Conservation (phyloP, 2,888 invertebrate species). For the Drosophila flavopinicola region DNA sequence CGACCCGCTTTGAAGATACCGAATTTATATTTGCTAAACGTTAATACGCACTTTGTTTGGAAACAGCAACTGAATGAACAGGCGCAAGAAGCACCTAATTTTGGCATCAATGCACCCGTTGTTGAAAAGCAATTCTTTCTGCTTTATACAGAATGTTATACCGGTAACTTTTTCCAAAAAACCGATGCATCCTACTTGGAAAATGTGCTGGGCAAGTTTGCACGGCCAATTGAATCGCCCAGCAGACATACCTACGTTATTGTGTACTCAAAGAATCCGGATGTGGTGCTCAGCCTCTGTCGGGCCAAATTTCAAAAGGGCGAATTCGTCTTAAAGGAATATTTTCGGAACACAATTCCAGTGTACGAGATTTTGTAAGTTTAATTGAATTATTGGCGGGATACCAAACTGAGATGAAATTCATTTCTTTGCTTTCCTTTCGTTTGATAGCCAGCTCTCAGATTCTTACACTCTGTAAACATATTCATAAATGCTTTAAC, state of each 20-base stretch:
- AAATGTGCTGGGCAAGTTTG: conserved; percentile 51
- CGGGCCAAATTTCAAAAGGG: conserved; percentile 31
- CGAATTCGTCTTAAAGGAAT: conserved; percentile 50
- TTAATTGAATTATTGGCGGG: neutral
- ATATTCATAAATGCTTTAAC: neutral
- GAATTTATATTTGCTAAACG: conserved; percentile 30
- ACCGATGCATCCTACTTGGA: conserved; percentile 29
- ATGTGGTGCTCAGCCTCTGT: conserved; percentile 48
- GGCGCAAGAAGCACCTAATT: neutral
- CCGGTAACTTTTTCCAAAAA: conserved; percentile 36
- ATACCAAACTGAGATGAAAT: too few species aligned
- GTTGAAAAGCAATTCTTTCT: conserved; percentile 57
- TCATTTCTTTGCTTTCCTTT: too few species aligned
- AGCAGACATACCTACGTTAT: conserved; percentile 49
- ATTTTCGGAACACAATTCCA: conserved; percentile 52
- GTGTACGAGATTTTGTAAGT: conserved; percentile 57
- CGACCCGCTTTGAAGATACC: conserved; percentile 17
- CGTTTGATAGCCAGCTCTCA: neutral
- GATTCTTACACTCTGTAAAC: neutral
- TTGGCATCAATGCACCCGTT: conserved; percentile 1
- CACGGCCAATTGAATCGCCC: conserved; percentile 40
- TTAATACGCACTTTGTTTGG: conserved; percentile 51
- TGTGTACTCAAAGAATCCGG: conserved; percentile 51
- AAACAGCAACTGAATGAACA: conserved; percentile 5
- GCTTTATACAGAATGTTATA: conserved; percentile 25